Evolutionary conservation across 2,797 vertebrate species (phyloP).

Genomic region (Myoxocephalus aenaeus): DNA sequence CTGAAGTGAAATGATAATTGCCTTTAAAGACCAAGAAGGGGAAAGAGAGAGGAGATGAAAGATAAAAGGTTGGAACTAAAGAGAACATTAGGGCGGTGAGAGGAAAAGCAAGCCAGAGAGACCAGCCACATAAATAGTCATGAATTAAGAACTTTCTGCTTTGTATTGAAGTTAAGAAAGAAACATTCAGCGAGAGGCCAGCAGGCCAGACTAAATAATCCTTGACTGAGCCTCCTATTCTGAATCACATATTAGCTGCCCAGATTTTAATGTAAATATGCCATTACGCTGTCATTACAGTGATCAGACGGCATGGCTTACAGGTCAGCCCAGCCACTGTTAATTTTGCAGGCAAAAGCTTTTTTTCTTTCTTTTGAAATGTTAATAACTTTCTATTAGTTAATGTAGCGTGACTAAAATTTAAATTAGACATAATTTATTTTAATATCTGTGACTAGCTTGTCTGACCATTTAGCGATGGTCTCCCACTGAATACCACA

Average conservation of each 20-base stretch:
- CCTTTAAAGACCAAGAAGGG: conserved; percentile 83
- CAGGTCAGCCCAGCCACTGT: conserved; percentile 99
- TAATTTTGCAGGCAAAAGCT: conserved; percentile 99
- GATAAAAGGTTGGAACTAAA: conserved; percentile 85
- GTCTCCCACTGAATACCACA: conserved; percentile 98
- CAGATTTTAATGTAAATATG: conserved; percentile 99
- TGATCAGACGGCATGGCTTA: conserved; percentile 98
- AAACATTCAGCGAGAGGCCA: conserved; percentile 95
- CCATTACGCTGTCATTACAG: conserved; percentile 99
- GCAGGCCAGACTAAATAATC: conserved; percentile 99
- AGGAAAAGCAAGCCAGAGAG: conserved; percentile 85
- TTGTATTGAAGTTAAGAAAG: conserved; percentile 96
- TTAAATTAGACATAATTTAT: conserved; percentile 99
- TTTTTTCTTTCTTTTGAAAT: conserved; percentile 98
- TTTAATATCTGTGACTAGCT: conserved; percentile 99
- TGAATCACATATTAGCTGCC: conserved; percentile 99
- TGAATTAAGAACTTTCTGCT: conserved; percentile 99
- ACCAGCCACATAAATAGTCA: conserved; percentile 95
- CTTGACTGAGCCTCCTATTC: conserved; percentile 98
- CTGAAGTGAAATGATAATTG: conserved; percentile 86
- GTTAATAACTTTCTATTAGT: conserved; percentile 99
- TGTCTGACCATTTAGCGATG: conserved; percentile 98
- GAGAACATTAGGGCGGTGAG: conserved; percentile 87
- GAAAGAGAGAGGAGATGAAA: conserved; percentile 84
- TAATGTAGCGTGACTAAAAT: conserved; percentile 99